Base-by-base conservation (phyloP, 1,140 invertebrate species). In the Medauroidea extradentata region DNA sequence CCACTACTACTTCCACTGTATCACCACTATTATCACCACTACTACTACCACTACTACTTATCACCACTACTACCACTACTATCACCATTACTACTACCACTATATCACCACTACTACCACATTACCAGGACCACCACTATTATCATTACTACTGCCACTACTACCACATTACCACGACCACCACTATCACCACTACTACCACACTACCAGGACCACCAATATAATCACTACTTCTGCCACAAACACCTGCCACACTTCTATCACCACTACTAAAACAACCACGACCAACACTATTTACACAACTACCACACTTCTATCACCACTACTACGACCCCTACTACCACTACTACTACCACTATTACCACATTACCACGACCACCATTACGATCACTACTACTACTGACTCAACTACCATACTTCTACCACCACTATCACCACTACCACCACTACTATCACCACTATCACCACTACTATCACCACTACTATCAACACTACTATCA, bases 231-330 rank as follows among this genome's bases (percentile, higher is more conserved):
- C 27, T 53, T 13, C 51, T 46, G 34, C 49, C 65, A 16, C 61
- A 63, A 57, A 50, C 52, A 29, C 39, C 53, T 18, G 60, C 63
- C 7, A 44, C 65, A 62, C 34, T 54, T 66, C 58, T 39, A 29
- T 63, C 62, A 42, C 43, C 62, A 27, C 51, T 66, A 65, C 64
- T 54, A 63, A 63, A 56, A 39, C 60, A 57, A 52, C 61, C 25
- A 57, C 44, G 27, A 24, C 21, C 48, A 29, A 5, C 39, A 44
- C 21, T 60, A 41, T 41, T 53, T 41, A n/a, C 41, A 29, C 21
- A 9, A 39, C 38, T 39, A 39, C 38, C n/a, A n/a, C n/a, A n/a
- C n/a, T n/a, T n/a, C n/a, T n/a, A n/a, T n/a, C n/a, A n/a, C n/a
- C n/a, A n/a, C n/a, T n/a, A n/a, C n/a, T n/a, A n/a, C n/a, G n/a